Conservation (phyloP, 1,140 invertebrate genomes). For the Stegodyphus mimosarum region DNA sequence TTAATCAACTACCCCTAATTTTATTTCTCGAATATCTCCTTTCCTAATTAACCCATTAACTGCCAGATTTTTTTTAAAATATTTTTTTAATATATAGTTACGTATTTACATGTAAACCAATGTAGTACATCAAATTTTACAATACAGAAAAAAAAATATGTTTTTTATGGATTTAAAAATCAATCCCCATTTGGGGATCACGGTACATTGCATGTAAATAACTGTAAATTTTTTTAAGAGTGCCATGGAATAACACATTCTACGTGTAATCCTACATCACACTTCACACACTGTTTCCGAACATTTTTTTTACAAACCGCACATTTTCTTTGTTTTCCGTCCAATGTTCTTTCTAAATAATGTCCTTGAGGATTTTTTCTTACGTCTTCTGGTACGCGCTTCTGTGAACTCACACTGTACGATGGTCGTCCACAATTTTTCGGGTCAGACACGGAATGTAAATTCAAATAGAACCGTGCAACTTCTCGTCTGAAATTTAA, state of each 20-base stretch:
- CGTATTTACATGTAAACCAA: too few species aligned
- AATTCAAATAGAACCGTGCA: conserved; percentile 38
- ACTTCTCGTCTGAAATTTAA: conserved; percentile 36
- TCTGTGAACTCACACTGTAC: conserved; percentile 37
- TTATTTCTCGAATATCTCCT: too few species aligned
- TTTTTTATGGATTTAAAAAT: conserved; percentile 37
- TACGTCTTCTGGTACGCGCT: conserved; percentile 38
- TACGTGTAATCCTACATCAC: conserved; percentile 35
- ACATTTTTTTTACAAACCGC: conserved; percentile 36
- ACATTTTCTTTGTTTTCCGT: conserved; percentile 40
- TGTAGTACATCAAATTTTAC: too few species aligned
- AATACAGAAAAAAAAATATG: too few species aligned
- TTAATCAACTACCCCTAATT: too few species aligned
- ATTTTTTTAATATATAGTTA: too few species aligned
- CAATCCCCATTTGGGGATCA: conserved; percentile 40
- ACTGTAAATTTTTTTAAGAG: conserved; percentile 40
- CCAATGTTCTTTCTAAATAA: conserved; percentile 40
- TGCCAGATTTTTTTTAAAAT: conserved; percentile 23
- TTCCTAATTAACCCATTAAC: conserved; percentile 16
- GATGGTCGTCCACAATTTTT: conserved; percentile 37
- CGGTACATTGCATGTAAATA: conserved; percentile 41
- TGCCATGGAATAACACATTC: conserved; percentile 35
- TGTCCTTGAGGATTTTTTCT: conserved; percentile 39
- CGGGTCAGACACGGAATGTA: conserved; percentile 38
- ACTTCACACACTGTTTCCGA: conserved; percentile 36